These are phyloP conservation scores for Battus philenor DNA, from an alignment of 1,140 invertebrate species.

Conservation along the genomic window DNA sequence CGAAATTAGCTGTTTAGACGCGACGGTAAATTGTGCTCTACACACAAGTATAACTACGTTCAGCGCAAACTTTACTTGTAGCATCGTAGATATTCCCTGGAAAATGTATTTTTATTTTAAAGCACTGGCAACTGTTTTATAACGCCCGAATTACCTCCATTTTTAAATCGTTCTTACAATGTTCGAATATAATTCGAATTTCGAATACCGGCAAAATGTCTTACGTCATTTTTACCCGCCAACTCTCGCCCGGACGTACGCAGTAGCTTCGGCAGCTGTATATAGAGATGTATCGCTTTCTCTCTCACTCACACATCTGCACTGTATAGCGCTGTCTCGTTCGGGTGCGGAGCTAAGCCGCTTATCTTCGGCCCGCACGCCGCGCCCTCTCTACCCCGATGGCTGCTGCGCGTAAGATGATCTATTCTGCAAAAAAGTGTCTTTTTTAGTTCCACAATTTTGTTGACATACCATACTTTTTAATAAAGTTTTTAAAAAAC, in stretches of 20 bases:
- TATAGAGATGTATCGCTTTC: constrained; percentile 50
- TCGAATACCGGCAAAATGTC: not conserved
- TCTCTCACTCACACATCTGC: constrained; percentile 23
- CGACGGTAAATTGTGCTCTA: constrained; percentile 48
- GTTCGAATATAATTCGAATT: constrained; percentile 12
- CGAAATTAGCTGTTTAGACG: constrained; percentile 71
- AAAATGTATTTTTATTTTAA: constrained; percentile 74
- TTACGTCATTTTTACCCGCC: constrained; percentile 28
- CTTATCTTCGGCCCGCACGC: constrained; percentile 71
- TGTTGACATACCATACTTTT: not conserved
- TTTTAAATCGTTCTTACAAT: constrained; percentile 19
- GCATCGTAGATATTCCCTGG: constrained; percentile 62
- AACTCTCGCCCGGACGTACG: constrained; percentile 38
- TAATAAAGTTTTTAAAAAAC: not conserved
- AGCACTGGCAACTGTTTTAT: constrained; percentile 23
- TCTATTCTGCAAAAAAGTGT: constrained; percentile 44
- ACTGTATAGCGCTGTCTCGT: constrained; percentile 30
- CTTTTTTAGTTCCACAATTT: too few species aligned
- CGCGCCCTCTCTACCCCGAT: constrained; percentile 40
- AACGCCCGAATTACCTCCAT: constrained; percentile 21
- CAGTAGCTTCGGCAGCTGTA: constrained; percentile 60
- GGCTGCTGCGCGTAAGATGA: constrained; percentile 56
- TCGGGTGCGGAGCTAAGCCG: constrained; percentile 65
- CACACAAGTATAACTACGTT: constrained; percentile 42
- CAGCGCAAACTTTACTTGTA: constrained; percentile 65